phyloP scores from a whole-genome alignment of 2,888 invertebrate genomes.

The Morpho achilles region DNA sequence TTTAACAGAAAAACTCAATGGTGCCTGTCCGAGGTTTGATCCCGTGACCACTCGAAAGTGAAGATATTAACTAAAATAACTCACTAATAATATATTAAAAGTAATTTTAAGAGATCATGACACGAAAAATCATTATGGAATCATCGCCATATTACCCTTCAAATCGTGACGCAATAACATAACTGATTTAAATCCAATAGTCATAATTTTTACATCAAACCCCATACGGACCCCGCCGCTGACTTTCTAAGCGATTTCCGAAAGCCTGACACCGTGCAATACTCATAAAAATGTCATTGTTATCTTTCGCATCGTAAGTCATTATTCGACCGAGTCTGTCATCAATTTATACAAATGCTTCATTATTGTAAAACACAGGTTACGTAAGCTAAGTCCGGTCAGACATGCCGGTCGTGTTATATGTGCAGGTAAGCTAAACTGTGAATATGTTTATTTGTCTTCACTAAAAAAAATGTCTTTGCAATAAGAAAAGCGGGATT shows the following conservation, averaged over 20 bases:
- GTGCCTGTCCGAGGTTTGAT: no score
- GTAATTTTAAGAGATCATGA: no score
- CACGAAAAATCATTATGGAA: no score
- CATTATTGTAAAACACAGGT: conserved; percentile 28
- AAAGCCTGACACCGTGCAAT: conserved; percentile 8
- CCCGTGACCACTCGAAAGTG: no score
- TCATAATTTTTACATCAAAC: not conserved
- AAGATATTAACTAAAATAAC: no score
- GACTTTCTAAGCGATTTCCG: conserved; percentile 19
- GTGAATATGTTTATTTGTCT: not conserved
- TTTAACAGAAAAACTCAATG: no score
- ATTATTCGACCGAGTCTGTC: conserved; percentile 18
- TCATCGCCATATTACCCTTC: no score
- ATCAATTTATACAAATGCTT: conserved; percentile 33
- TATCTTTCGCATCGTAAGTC: conserved; percentile 20
- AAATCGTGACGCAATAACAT: no score
- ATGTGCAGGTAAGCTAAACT: not conserved
- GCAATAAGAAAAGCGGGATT: no score
- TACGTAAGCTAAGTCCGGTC: conserved; percentile 26
- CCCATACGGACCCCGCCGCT: conserved; percentile 4
- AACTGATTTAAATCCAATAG: not conserved
- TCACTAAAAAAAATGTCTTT: no score
- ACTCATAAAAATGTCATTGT: conserved; percentile 23
- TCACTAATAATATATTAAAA: no score
- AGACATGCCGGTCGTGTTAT: conserved; percentile 9